Evolutionary conservation across 2,113 vertebrate species (phyloP).

Genomic region (Rutilus rutilus): DNA sequence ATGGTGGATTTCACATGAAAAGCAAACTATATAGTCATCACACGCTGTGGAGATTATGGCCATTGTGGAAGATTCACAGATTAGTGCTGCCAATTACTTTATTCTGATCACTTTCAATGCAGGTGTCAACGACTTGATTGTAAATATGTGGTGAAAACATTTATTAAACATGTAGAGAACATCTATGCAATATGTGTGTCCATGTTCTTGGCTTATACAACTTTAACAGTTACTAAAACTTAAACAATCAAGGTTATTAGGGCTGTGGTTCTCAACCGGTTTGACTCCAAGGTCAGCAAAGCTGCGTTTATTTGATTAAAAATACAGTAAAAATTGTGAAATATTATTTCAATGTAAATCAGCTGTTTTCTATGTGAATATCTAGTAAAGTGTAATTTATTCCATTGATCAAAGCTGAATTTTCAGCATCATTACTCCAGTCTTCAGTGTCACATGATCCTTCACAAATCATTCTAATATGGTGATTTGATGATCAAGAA

Average conservation of each 20-base stretch:
- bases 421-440: too few relatives aligned
- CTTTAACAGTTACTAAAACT: neutral
- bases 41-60: neutral
- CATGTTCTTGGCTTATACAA: neutral
- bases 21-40: neutral
- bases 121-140: neutral
- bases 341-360: too few relatives aligned
- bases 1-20: neutral
- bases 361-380: too few relatives aligned
- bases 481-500: too few relatives aligned
- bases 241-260: neutral
- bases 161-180: neutral
- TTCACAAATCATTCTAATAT: too few relatives aligned
- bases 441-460: too few relatives aligned
- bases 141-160: constrained; percentile 4
- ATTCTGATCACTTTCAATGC: neutral
- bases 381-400: too few relatives aligned
- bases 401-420: too few relatives aligned
- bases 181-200: neutral
- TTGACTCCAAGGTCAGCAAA: too few relatives aligned
- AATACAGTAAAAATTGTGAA: too few relatives aligned
- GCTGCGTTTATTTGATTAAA: too few relatives aligned
- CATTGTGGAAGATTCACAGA: neutral
- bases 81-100: constrained; percentile 20
- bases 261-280: neutral